Percentiles rank a stretch among this genome's conserved stretches.
These are phyloP conservation scores for Drosophila lacicola DNA, from an alignment of 2,888 invertebrate genomes.

Conservation along the genomic window DNA sequence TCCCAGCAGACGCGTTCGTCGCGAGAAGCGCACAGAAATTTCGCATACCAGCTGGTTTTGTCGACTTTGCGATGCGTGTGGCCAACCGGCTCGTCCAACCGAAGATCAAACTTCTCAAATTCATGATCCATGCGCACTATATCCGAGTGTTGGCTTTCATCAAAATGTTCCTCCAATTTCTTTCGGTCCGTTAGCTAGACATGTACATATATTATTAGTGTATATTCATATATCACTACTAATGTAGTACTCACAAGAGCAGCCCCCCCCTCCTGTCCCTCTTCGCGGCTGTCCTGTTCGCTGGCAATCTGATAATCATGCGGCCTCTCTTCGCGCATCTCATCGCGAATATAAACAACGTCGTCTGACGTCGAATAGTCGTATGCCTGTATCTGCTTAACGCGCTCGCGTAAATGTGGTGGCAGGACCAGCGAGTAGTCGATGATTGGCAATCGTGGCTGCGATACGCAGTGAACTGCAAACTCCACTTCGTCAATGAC, in stretches of 20 bases:
- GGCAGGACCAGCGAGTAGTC: conserved; percentile 83
- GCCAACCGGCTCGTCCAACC: conserved; percentile 69
- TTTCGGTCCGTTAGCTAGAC: conserved; percentile 30
- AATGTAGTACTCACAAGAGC: conserved; percentile 32
- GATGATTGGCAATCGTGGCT: conserved; percentile 61
- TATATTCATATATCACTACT: background rate
- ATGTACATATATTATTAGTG: background rate
- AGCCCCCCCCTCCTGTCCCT: conserved; percentile 28
- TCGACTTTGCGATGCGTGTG: conserved; percentile 59
- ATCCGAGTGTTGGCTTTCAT: conserved; percentile 82
- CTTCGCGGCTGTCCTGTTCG: conserved; percentile 50
- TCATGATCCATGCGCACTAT: conserved; percentile 80
- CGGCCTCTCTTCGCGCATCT: conserved; percentile 54
- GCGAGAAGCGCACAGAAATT: conserved; percentile 73
- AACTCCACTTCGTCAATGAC: conserved; percentile 80
- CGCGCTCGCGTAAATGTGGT: conserved; percentile 71
- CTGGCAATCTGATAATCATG: conserved; percentile 53
- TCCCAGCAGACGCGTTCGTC: conserved; percentile 83
- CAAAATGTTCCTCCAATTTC: conserved; percentile 61
- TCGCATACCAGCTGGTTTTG: conserved; percentile 79
- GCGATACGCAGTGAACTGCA: conserved; percentile 50
- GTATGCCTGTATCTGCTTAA: conserved; percentile 79
- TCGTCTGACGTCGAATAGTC: conserved; percentile 77
- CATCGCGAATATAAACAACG: conserved; percentile 72
- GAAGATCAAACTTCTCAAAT: conserved; percentile 73